Evolutionary conservation across 2,113 vertebrate species (phyloP).

Genomic region (Archilochus colubris): DNA sequence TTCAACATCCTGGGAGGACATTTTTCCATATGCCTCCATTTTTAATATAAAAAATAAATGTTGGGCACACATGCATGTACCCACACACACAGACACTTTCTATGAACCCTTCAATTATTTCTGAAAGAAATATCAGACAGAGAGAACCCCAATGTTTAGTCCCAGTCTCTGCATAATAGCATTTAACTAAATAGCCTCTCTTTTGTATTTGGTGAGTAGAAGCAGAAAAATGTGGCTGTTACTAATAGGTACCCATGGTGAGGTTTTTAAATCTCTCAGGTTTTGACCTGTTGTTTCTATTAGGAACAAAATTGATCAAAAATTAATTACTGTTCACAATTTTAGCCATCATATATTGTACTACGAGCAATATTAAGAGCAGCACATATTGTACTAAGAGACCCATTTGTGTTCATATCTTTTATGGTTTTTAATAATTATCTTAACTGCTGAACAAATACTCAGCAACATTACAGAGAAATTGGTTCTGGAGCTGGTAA

Average conservation of each 20-base stretch:
- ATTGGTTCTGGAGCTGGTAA: background rate
- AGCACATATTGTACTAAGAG: background rate
- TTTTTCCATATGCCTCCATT: slow-evolving; percentile 21
- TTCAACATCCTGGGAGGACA: slow-evolving; percentile 13
- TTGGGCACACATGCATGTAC: background rate
- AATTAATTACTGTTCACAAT: background rate
- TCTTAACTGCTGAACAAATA: background rate
- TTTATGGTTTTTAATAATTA: background rate
- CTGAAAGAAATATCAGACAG: background rate
- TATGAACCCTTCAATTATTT: background rate
- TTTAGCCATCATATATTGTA: background rate
- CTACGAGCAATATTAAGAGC: background rate
- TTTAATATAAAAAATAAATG: slow-evolving; percentile 17
- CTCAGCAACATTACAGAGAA: background rate
- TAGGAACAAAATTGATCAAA: background rate
- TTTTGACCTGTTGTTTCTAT: background rate
- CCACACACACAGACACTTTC: background rate
- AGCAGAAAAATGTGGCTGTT: background rate
- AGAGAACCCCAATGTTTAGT: background rate
- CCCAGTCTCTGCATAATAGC: background rate
- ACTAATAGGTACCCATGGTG: background rate
- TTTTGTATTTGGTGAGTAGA: background rate
- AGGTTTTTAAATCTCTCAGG: background rate
- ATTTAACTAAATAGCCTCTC: background rate
- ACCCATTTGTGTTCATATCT: background rate